Base-by-base conservation (phyloP, 2,797 vertebrate genomes). In the Mormyrus hasselquistii region DNA sequence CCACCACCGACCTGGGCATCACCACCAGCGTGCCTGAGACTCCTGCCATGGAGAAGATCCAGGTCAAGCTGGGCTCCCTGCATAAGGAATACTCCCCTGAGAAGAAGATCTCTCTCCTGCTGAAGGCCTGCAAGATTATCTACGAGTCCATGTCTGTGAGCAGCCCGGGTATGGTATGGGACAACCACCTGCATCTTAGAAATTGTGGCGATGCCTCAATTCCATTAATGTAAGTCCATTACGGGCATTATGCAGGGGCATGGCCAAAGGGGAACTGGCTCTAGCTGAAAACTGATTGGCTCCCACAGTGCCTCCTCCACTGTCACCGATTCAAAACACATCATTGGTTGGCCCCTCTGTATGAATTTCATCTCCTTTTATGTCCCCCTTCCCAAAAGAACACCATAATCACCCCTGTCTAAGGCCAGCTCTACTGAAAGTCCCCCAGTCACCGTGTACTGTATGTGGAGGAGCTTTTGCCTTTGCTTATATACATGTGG, bases 111-210 rank as follows among this genome's bases (percentile, higher is more conserved):
- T 92, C 97, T 90, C 94, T 97, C 91, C 95, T 99, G 90, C 96
- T 99, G 34, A 99, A 99, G 93, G 94, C 97, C 88, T 99, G 98
- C 96, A 99, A 99, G 91, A 96, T 99, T 91, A 99, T 99, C 94
- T 99, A 99, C 0, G 97, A 99, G 90, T 98, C 97, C 89, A 99
- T 99, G 98, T 94, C 98, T 29, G 95, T 97, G 9, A 97, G 98
- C 94, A 95, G 93, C 76, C 95, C 97, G 96, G 98, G 98, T 97
- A 94, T 34, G 49, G 76, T 10, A 29, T 41, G 22, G 25, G 52
- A 47, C 69, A 38, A 29, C 69, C 29, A 41, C 5, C 34, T 38
- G 65, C 34, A 38, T 73, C 69, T 38, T 38, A 16, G 69, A 73
- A 14, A 73, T 38, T 5, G 69, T 73, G 69, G 1, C 2, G 14